phyloP scores from a whole-genome alignment of 1,140 invertebrate species.

The Thalassaphorura encarpata region DNA sequence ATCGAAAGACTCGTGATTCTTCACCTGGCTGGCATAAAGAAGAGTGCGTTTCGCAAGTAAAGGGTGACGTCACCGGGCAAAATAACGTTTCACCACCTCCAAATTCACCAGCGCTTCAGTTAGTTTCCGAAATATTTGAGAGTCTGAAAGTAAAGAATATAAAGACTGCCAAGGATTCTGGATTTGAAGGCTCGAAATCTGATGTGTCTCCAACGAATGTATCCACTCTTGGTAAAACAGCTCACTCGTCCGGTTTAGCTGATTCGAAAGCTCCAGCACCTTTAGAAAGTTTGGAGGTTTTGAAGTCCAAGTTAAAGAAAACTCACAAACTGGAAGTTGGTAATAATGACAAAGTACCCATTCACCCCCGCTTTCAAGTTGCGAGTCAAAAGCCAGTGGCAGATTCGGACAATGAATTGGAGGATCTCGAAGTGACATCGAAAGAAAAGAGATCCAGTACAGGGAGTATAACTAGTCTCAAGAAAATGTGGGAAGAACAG shows the following conservation, averaged over 20 bases:
- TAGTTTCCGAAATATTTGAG: constrained; percentile 57
- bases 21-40: constrained; percentile 17
- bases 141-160: constrained; percentile 35
- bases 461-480: constrained; percentile 82
- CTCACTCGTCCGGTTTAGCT: constrained; percentile 49
- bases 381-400: constrained; percentile 38
- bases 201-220: constrained; percentile 20
- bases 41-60: constrained; percentile 15
- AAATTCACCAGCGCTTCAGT: constrained; percentile 59
- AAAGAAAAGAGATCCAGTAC: constrained; percentile 83
- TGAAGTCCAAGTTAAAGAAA: constrained; percentile 72
- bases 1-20: neutral
- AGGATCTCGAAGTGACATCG: constrained; percentile 34
- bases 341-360: constrained; percentile 36
- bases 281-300: constrained; percentile 53
- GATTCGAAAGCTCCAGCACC: constrained; percentile 54
- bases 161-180: constrained; percentile 31
- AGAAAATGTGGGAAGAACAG: constrained; percentile 72
- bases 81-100: constrained; percentile 23
- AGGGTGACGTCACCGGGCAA: constrained; percentile 8
- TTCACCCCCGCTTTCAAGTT: too few species aligned
- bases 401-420: constrained; percentile 24
- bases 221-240: constrained; percentile 33
- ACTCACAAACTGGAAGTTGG: constrained; percentile 47
- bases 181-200: constrained; percentile 30